Evolutionary conservation across 2,113 vertebrate species (phyloP).

Genomic region (Merops nubicus): DNA sequence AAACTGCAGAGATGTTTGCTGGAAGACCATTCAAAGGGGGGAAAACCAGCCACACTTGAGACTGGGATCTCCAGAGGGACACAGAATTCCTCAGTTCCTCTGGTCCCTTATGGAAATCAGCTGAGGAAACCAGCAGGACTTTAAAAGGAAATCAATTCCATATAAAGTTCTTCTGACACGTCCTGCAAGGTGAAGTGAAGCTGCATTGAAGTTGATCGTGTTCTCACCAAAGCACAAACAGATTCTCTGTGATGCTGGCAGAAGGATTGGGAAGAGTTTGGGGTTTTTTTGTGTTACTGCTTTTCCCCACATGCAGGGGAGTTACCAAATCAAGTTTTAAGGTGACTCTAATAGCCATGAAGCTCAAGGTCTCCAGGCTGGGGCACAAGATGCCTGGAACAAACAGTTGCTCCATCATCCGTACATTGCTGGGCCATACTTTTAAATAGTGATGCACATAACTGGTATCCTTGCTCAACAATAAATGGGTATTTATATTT

Average conservation of each 20-base stretch:
- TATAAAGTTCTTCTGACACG: not conserved
- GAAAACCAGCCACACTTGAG: not conserved
- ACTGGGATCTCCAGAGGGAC: not conserved
- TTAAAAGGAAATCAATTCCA: too few relatives aligned
- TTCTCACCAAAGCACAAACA: not conserved
- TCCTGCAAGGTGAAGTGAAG: not conserved
- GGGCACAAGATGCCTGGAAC: not conserved
- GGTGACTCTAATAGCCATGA: not conserved
- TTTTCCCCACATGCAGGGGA: too few relatives aligned
- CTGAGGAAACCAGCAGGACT: too few relatives aligned
- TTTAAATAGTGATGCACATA: not conserved
- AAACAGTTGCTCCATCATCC: not conserved
- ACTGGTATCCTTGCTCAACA: not conserved
- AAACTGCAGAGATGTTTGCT: not conserved
- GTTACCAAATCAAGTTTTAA: not conserved
- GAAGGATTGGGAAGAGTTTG: not conserved
- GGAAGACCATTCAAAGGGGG: not conserved
- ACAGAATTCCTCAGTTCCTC: not conserved
- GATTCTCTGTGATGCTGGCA: not conserved
- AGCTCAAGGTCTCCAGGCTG: not conserved
- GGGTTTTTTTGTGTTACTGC: not conserved
- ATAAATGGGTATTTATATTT: not conserved
- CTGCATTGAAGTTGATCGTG: rapidly evolving
- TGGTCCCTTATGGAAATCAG: not conserved
- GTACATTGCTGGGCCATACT: not conserved